A percentile compares a stretch with the other conserved stretches of the same genome.
phyloP scores from a whole-genome alignment of 1,140 invertebrate genomes.

The Atta texana region DNA sequence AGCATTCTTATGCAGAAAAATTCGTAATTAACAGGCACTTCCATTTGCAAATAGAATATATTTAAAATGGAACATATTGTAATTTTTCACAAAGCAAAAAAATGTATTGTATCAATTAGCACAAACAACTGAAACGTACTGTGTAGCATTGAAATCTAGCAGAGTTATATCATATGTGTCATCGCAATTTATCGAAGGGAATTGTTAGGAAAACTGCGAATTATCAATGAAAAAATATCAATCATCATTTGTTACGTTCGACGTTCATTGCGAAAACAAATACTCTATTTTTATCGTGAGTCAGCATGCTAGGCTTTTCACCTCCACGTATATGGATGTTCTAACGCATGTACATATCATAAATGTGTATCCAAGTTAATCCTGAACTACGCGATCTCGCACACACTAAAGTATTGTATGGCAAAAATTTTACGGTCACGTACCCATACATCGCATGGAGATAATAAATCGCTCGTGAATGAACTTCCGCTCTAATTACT shows the following conservation, averaged over 20 bases:
- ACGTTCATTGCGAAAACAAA: slow-evolving; percentile 1
- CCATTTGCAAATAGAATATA: neutral
- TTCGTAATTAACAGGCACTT: neutral
- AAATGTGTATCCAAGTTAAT: slow-evolving; percentile 34
- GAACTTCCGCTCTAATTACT: slow-evolving; percentile 1
- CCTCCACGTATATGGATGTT: slow-evolving; percentile 7
- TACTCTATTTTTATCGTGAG: slow-evolving; percentile 27
- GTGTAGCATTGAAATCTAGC: neutral
- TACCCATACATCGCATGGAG: neutral
- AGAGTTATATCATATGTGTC: neutral
- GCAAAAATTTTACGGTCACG: slow-evolving; percentile 3
- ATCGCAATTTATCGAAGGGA: neutral
- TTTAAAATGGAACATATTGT: neutral
- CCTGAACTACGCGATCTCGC: slow-evolving; percentile 16
- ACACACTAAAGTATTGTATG: neutral
- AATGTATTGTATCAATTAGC: neutral
- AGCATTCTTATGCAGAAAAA: neutral
- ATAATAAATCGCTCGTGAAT: neutral
- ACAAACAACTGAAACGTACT: neutral
- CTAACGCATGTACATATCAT: slow-evolving; percentile 43
- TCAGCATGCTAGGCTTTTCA: slow-evolving; percentile 50
- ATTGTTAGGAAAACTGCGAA: slow-evolving; percentile 13
- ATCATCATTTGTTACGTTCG: slow-evolving; percentile 5
- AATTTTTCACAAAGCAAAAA: neutral
- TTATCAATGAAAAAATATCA: neutral